A percentile compares a stretch with the other conserved stretches of the same genome.
Evolutionary conservation across 2,888 invertebrate genomes (phyloP).

Genomic region (Campaea margaritaria): DNA sequence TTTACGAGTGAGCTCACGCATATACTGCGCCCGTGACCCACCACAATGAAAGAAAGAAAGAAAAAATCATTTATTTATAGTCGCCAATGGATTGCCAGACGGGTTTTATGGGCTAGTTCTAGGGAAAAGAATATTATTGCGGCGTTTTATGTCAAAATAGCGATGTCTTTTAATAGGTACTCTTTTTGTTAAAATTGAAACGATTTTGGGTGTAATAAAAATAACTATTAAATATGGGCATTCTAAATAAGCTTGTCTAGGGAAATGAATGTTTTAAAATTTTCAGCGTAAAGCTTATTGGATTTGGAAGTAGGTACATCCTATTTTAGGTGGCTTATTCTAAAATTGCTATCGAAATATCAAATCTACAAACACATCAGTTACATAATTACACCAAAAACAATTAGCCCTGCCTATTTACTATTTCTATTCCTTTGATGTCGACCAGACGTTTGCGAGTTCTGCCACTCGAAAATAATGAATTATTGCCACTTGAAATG

Average conservation of each 20-base stretch:
- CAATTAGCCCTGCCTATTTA: constrained; percentile 19
- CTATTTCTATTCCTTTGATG: constrained; percentile 52
- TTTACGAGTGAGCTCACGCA: constrained; percentile 73
- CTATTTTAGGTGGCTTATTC: neutral
- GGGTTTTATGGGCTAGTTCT: constrained; percentile 20
- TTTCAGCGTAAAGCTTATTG: neutral
- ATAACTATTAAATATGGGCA: too few relatives aligned
- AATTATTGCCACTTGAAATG: constrained; percentile 69
- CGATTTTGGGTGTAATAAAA: too few relatives aligned
- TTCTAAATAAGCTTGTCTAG: too few relatives aligned
- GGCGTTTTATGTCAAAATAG: constrained; percentile 19
- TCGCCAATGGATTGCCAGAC: constrained; percentile 4
- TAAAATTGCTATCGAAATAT: neutral
- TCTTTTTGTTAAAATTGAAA: neutral
- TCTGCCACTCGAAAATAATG: constrained; percentile 68
- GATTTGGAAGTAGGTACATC: neutral
- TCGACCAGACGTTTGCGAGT: constrained; percentile 53
- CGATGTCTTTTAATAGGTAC: neutral
- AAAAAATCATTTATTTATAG: constrained; percentile 23
- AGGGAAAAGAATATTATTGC: constrained; percentile 15
- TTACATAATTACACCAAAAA: constrained; percentile 18
- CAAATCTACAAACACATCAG: constrained; percentile 7
- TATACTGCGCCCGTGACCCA: constrained; percentile 61
- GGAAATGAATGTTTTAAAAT: too few relatives aligned
- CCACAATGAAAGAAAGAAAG: constrained; percentile 46